phyloP scores from a whole-genome alignment of 2,888 invertebrate genomes.

The Lasius fuliginosus region DNA sequence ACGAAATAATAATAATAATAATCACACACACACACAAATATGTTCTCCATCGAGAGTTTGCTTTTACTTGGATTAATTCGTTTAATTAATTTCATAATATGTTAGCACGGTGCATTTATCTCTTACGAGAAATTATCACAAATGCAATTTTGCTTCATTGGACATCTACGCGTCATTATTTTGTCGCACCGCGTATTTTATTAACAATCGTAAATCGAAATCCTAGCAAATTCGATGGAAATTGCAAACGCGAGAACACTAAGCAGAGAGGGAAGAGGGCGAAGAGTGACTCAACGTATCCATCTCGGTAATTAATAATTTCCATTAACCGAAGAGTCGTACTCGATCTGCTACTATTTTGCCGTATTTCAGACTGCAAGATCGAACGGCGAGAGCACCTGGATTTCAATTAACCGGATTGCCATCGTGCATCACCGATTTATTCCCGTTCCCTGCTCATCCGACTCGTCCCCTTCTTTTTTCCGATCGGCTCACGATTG shows the following conservation, averaged over 20 bases:
- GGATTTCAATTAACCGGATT: conserved; percentile 74
- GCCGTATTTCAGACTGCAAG: conserved; percentile 58
- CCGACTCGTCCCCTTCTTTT: background rate
- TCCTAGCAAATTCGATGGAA: conserved; percentile 4
- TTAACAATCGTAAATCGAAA: conserved; percentile 9
- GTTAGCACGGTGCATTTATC: background rate
- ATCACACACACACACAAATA: background rate
- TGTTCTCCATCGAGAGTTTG: background rate
- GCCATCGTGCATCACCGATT: conserved; percentile 66
- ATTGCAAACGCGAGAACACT: background rate
- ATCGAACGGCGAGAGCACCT: conserved; percentile 58
- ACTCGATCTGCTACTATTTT: conserved; percentile 32
- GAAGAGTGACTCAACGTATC: conserved; percentile 34
- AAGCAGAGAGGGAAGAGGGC: background rate
- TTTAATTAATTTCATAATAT: conserved; percentile 20
- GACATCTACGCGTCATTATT: conserved; percentile 1
- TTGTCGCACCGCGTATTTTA: conserved; percentile 5
- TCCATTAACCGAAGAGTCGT: conserved; percentile 62
- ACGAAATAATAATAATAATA: conserved; percentile 5
- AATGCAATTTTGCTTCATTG: background rate
- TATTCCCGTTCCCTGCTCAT: conserved; percentile 22
- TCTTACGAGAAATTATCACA: background rate
- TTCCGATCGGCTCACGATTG: conserved; percentile 47
- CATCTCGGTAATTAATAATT: conserved; percentile 72
- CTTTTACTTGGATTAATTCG: background rate